Conservation (phyloP, 2,888 invertebrate species). For the Siphlonurus alternatus region DNA sequence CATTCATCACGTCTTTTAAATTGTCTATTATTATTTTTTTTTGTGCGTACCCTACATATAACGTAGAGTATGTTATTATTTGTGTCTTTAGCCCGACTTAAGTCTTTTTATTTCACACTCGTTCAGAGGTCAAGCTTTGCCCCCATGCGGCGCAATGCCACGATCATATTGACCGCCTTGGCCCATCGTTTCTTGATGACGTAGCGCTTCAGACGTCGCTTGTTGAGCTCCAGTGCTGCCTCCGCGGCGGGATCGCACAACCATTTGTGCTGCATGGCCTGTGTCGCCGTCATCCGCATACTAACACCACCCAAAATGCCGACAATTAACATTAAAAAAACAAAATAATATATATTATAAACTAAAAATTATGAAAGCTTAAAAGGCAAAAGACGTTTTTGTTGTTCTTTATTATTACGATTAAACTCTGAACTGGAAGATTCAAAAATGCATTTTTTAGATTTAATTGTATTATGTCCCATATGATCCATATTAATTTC, state of each 20-base stretch:
- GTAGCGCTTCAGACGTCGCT: constrained; percentile 66
- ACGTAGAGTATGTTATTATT: not conserved
- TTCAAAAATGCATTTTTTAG: not conserved
- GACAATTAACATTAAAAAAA: constrained; percentile 3
- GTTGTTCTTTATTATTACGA: not conserved
- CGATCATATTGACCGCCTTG: constrained; percentile 74
- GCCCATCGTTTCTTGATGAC: constrained; percentile 83
- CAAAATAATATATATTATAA: not conserved
- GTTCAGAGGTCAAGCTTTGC: constrained; percentile 43
- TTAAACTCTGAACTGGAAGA: constrained; percentile 2
- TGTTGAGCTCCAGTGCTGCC: constrained; percentile 37
- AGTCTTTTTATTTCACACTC: not conserved
- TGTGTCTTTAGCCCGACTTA: not conserved
- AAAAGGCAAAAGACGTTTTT: not conserved
- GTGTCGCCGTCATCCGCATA: constrained; percentile 48
- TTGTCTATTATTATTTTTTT: not conserved
- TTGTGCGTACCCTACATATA: not conserved
- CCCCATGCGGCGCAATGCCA: constrained; percentile 74
- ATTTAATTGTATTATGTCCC: not conserved
- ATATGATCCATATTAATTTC: not conserved
- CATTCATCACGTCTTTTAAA: no score
- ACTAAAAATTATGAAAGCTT: constrained; percentile 11
- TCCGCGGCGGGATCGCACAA: constrained; percentile 42
- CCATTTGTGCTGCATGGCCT: constrained; percentile 67
- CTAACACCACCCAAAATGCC: constrained; percentile 38